These are phyloP conservation scores for Stichodactyla helianthus DNA, from an alignment of 64 coral and sea anemone species.

Conservation along the genomic window DNA sequence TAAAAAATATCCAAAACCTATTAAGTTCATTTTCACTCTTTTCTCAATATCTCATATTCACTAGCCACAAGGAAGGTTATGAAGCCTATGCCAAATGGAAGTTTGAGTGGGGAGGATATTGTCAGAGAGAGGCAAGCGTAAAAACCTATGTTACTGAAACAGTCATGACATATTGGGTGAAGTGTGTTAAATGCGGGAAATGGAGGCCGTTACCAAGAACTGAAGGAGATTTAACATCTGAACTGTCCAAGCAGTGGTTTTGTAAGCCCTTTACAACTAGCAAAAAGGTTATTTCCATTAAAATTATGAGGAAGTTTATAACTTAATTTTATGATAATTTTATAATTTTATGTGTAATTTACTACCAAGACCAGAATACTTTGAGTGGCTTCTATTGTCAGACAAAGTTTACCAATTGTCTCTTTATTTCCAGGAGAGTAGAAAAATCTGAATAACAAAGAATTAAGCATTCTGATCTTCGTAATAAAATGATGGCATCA, in stretches of 20 bases:
- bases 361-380: too few relatives aligned
- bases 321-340: too few relatives aligned
- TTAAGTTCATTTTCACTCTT: not conserved
- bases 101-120: constrained; percentile 69
- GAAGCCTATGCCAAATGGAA: constrained; percentile 86
- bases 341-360: too few relatives aligned
- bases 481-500: too few relatives aligned
- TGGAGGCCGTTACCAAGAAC: constrained; percentile 63
- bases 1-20: not conserved
- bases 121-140: constrained; percentile 71
- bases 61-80: constrained; percentile 87
- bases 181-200: constrained; percentile 74
- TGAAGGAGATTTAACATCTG: constrained; percentile 48
- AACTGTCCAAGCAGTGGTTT: not conserved
- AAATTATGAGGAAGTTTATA: not conserved
- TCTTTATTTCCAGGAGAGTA: too few relatives aligned
- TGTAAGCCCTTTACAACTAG: not conserved
- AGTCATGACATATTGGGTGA: constrained; percentile 87
- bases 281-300: not conserved
- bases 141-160: constrained; percentile 87
- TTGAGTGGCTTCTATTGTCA: too few relatives aligned
- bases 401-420: too few relatives aligned
- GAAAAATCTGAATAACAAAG: too few relatives aligned
- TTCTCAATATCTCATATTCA: not conserved
- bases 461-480: too few relatives aligned